Conservation (phyloP, 2,888 invertebrate species). For the Drosophila kambysellisi region DNA sequence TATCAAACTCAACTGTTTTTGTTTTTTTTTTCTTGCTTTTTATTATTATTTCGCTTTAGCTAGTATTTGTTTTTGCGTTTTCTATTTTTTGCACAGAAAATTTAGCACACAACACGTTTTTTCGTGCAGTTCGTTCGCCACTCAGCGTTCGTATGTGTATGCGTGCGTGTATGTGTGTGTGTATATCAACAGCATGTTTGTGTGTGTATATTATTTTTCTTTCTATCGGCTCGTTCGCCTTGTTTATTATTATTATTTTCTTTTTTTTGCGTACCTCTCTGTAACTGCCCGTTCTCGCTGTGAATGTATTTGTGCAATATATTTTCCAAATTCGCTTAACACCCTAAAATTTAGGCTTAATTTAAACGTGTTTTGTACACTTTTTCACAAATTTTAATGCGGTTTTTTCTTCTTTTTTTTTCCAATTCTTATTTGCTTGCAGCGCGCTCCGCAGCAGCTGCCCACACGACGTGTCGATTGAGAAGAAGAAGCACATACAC, state of each 20-base stretch:
- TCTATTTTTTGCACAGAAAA: conserved; percentile 75
- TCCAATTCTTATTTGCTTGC: conserved; percentile 74
- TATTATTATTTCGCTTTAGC: conserved; percentile 55
- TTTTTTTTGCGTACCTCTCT: conserved; percentile 66
- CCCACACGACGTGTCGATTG: conserved; percentile 58
- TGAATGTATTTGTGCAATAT: conserved; percentile 23
- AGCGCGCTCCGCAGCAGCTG: conserved; percentile 70
- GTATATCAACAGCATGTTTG: conserved; percentile 69
- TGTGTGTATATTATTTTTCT: conserved; percentile 80
- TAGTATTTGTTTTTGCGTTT: conserved; percentile 60
- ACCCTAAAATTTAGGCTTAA: conserved; percentile 42
- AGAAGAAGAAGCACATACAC: conserved; percentile 35
- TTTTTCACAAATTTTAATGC: conserved; percentile 66
- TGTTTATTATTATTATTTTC: conserved; percentile 74
- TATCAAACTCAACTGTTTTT: conserved; percentile 72
- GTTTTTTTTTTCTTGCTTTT: conserved; percentile 66
- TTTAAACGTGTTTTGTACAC: conserved; percentile 57
- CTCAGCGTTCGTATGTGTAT: conserved; percentile 37
- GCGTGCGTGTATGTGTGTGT: conserved; percentile 50
- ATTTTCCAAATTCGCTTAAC: conserved; percentile 20
- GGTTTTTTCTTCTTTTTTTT: conserved; percentile 38
- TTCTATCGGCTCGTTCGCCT: conserved; percentile 73
- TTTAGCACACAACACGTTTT: conserved; percentile 82
- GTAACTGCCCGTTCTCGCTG: conserved; percentile 25
- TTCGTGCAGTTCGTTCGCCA: conserved; percentile 65